phyloP scores from a whole-genome alignment of 2,797 vertebrate genomes.

The Bucorvus abyssinicus region DNA sequence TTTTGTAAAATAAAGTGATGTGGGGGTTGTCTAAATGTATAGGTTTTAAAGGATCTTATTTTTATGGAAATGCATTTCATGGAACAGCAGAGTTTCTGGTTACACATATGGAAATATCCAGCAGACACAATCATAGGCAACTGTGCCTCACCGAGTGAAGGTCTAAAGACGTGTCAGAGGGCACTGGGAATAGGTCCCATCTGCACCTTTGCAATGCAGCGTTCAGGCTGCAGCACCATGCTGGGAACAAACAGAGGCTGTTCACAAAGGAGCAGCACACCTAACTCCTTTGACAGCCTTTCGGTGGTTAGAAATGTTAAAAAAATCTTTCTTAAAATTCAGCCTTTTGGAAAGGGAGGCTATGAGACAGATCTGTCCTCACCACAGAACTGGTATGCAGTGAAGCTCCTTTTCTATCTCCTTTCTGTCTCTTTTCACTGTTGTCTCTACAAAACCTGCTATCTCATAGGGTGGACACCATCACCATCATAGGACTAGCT shows the following conservation, averaged over 20 bases:
- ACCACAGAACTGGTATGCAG: background rate
- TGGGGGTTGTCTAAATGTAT: background rate
- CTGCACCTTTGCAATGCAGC: background rate
- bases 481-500: background rate
- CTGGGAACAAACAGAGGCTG: background rate
- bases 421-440: background rate
- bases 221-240: background rate
- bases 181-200: background rate
- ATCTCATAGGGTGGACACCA: background rate
- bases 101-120: background rate
- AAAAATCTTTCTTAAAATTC: background rate
- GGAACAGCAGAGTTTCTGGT: background rate
- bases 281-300: background rate
- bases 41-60: background rate
- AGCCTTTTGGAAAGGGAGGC: background rate
- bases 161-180: background rate
- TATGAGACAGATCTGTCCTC: background rate
- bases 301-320: background rate
- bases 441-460: background rate
- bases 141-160: background rate
- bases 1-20: background rate
- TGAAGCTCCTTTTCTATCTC: background rate
- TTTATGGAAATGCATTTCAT: background rate
- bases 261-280: background rate
- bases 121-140: background rate